A percentile compares a stretch with the other conserved stretches of the same genome.
phyloP scores from a whole-genome alignment of 2,888 invertebrate species.

The Sepiola atlantica region DNA sequence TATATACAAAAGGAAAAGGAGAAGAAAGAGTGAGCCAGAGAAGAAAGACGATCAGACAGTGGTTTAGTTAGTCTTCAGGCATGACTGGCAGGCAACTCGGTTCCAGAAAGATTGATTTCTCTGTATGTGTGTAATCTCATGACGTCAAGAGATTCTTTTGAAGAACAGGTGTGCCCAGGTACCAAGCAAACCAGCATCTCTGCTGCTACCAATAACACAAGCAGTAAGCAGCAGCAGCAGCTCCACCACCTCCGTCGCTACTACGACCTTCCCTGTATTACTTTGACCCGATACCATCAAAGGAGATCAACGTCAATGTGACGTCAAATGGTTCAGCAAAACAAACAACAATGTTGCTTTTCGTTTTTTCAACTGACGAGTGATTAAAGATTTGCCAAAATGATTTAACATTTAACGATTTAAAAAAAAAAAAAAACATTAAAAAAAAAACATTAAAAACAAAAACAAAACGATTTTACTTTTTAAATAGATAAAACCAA shows the following conservation, averaged over 20 bases:
- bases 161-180: constrained; percentile 32
- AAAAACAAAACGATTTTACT: too few species aligned
- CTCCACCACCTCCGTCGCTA: not conserved
- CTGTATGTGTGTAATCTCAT: too few species aligned
- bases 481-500: too few species aligned
- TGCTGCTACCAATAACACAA: too few species aligned
- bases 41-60: not conserved
- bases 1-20: too few species aligned
- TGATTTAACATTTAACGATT: not conserved
- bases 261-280: not conserved
- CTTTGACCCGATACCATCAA: not conserved
- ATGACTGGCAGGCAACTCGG: not conserved
- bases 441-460: too few species aligned
- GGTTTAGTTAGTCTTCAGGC: not conserved
- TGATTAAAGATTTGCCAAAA: not conserved
- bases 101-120: not conserved
- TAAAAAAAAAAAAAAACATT: not conserved
- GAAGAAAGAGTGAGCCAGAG: too few species aligned
- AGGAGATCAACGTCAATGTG: not conserved
- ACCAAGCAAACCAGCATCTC: not conserved
- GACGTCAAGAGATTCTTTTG: not conserved
- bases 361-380: not conserved
- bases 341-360: not conserved
- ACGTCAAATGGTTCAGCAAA: not conserved
- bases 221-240: too few species aligned